Evolutionary conservation across 2,113 vertebrate species (phyloP).

Genomic region (Perca flavescens): DNA sequence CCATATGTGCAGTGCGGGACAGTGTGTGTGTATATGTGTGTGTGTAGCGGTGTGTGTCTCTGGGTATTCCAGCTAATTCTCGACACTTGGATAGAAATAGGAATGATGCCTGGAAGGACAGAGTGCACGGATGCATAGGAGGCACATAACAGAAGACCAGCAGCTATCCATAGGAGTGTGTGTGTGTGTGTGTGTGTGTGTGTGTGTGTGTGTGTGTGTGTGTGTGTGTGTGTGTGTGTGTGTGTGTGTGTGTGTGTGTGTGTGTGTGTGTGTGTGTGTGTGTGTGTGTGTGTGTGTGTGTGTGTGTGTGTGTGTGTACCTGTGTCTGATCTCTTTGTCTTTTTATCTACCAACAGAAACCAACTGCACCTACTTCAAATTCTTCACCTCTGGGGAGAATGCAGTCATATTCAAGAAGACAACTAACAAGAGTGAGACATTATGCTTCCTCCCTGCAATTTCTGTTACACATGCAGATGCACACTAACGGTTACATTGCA

Average conservation of each 20-base stretch:
- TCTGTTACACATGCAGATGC: background rate
- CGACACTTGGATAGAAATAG: constrained; percentile 77
- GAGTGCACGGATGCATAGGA: constrained; percentile 76
- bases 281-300: constrained; percentile 21
- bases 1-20: constrained; percentile 68
- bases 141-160: constrained; percentile 66
- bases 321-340: constrained; percentile 35
- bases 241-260: constrained; percentile 24
- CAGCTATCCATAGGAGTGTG: constrained; percentile 49
- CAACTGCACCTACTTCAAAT: constrained; percentile 94
- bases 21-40: constrained; percentile 40
- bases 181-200: constrained; percentile 12
- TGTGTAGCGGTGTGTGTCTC: constrained; percentile 48
- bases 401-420: constrained; percentile 90
- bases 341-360: constrained; percentile 83
- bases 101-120: constrained; percentile 75
- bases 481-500: constrained; percentile 20
- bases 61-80: constrained; percentile 65
- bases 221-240: constrained; percentile 10
- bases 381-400: constrained; percentile 93
- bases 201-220: constrained; percentile 18
- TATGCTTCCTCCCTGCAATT: constrained; percentile 3
- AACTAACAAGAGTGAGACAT: constrained; percentile 89
- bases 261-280: constrained; percentile 25
- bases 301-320: background rate